These are phyloP conservation scores for Calephelis virginiensis DNA, from an alignment of 1,140 invertebrate species.

Conservation along the genomic window DNA sequence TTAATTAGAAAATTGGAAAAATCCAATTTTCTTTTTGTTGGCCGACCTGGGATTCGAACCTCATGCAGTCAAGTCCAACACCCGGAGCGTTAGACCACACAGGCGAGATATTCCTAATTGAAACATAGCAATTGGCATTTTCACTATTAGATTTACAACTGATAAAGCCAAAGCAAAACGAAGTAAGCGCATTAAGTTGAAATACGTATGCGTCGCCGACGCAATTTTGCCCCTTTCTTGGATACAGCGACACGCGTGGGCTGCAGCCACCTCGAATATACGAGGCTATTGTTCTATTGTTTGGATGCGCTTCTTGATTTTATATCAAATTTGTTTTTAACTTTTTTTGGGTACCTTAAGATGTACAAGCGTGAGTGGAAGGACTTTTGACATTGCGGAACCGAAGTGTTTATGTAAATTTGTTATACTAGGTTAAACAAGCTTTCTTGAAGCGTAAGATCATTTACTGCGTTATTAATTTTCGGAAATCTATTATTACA, in stretches of 20 bases:
- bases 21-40: no score
- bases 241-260: conserved; percentile 38
- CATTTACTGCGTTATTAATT: no score
- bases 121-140: conserved; percentile 12
- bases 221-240: conserved; percentile 38
- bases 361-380: neutral
- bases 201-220: conserved; percentile 36
- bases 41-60: no score
- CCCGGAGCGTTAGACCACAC: no score
- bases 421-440: no score
- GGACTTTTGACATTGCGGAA: neutral
- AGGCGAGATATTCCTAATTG: neutral
- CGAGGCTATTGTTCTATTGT: conserved; percentile 22
- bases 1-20: no score
- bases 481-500: no score
- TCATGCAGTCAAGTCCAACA: no score
- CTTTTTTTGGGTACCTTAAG: neutral
- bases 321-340: conserved; percentile 14
- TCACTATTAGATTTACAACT: conserved; percentile 21
- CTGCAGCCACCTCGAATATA: conserved; percentile 23
- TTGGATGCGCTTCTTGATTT: conserved; percentile 22
- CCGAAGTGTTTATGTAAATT: no score
- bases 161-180: conserved; percentile 23
- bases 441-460: no score
- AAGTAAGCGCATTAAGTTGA: conserved; percentile 28